Evolutionary conservation across 2,113 vertebrate genomes (phyloP).

Genomic region (Caretta caretta): DNA sequence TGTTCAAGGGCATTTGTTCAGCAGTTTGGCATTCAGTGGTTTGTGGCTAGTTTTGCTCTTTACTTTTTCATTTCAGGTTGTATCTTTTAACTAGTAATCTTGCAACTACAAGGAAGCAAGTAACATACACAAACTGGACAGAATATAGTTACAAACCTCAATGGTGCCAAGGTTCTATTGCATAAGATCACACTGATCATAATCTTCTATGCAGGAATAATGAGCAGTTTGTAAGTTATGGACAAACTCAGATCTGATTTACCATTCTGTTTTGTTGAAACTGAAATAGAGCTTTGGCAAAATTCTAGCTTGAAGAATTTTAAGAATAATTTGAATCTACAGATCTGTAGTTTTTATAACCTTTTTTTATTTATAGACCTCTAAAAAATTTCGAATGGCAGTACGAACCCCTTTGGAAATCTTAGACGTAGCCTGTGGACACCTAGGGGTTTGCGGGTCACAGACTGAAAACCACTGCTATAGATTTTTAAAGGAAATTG

Average conservation of each 20-base stretch:
- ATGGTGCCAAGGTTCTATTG: not conserved
- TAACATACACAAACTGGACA: not conserved
- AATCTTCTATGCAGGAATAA: not conserved
- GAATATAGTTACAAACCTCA: not conserved
- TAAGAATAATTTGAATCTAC: not conserved
- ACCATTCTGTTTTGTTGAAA: not conserved
- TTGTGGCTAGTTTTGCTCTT: not conserved
- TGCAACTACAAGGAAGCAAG: not conserved
- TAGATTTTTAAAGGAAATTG: not conserved
- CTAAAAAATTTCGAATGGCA: not conserved
- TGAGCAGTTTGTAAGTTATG: not conserved
- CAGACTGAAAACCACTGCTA: not conserved
- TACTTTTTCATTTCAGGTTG: not conserved
- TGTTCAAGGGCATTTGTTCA: not conserved
- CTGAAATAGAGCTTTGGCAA: not conserved
- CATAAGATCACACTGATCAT: not conserved
- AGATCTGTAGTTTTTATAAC: not conserved
- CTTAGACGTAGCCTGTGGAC: not conserved
- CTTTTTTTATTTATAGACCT: not conserved
- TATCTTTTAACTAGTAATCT: not conserved
- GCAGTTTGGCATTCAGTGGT: not conserved
- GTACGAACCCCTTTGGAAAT: not conserved
- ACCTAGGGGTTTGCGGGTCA: no score
- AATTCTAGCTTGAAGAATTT: not conserved
- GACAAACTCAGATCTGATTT: not conserved